These are phyloP conservation scores for Pocillopora verrucosa DNA, from an alignment of 64 coral and sea anemone genomes.

Conservation along the genomic window DNA sequence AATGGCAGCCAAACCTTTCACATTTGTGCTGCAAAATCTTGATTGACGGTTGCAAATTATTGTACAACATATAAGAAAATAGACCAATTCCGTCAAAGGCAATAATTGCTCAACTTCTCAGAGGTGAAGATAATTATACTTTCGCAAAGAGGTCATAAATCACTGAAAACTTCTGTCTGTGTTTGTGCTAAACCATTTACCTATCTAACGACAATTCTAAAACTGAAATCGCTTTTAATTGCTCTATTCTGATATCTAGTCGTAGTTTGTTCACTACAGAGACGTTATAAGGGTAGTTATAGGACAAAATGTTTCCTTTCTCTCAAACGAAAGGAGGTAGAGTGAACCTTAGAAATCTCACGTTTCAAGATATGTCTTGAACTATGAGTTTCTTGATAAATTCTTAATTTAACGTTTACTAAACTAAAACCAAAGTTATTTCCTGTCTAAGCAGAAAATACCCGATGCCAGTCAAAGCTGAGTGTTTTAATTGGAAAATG, in stretches of 20 bases:
- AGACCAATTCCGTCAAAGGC: no score
- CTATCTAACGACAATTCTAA: neutral
- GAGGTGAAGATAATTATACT: neutral
- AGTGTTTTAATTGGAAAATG: neutral
- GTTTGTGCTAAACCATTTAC: neutral
- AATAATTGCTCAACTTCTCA: neutral
- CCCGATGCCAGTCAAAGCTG: neutral
- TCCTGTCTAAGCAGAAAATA: neutral
- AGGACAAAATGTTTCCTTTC: no score
- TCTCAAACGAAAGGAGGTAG: neutral
- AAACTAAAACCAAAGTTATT: neutral
- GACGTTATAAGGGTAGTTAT: no score
- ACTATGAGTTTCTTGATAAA: neutral
- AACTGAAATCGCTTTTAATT: no score
- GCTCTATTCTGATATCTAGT: no score
- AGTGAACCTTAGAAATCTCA: neutral
- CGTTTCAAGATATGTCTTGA: neutral
- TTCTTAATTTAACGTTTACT: neutral
- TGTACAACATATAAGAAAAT: no score
- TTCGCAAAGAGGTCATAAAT: slow-evolving; percentile 19
- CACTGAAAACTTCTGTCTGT: neutral
- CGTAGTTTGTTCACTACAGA: no score
- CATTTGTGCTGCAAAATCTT: no score
- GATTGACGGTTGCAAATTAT: no score
- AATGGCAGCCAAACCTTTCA: no score